Percentiles rank a stretch among this genome's conserved stretches.
These are phyloP conservation scores for Pandemis heparana DNA, from an alignment of 2,888 invertebrate species.

Conservation along the genomic window DNA sequence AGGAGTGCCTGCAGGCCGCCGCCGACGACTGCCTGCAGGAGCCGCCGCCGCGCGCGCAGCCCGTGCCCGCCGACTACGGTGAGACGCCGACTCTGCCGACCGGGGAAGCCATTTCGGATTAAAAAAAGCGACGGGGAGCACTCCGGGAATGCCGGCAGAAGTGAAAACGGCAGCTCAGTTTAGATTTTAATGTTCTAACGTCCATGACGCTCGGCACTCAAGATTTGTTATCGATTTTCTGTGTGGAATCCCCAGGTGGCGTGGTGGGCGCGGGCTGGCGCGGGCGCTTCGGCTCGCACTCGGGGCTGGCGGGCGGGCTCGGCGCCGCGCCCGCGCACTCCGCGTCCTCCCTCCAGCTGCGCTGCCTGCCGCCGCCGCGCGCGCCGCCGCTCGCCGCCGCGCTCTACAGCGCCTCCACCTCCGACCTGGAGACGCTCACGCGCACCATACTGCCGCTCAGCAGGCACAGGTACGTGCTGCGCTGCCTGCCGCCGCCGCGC, in stretches of 20 bases:
- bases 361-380: constrained; percentile 6
- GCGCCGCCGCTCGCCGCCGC: constrained; percentile 7
- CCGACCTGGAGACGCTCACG: constrained; percentile 48
- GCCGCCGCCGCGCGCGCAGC: background rate
- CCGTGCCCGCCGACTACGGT: constrained; percentile 8
- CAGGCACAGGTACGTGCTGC: background rate
- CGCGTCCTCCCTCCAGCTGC: constrained; percentile 35
- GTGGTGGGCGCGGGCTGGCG: constrained; percentile 47
- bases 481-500: too few species aligned
- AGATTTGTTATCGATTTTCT: too few species aligned
- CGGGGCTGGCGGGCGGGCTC: constrained; percentile 39
- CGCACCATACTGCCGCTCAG: constrained; percentile 51
- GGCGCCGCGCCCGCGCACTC: constrained; percentile 18
- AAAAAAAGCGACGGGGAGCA: too few species aligned
- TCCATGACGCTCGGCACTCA: too few species aligned
- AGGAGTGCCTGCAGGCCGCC: constrained; percentile 54
- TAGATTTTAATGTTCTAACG: too few species aligned
- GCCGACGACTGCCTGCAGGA: background rate
- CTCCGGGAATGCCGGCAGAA: too few species aligned
- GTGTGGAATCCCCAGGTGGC: too few species aligned
- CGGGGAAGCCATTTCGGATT: too few species aligned
- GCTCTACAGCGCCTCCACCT: constrained; percentile 62
- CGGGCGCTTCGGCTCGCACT: constrained; percentile 49
- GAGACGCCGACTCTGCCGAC: background rate
- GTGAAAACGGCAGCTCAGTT: too few species aligned